These are phyloP conservation scores for Delphinapterus leucas DNA, from an alignment of 2,113 vertebrate species.

Conservation along the genomic window DNA sequence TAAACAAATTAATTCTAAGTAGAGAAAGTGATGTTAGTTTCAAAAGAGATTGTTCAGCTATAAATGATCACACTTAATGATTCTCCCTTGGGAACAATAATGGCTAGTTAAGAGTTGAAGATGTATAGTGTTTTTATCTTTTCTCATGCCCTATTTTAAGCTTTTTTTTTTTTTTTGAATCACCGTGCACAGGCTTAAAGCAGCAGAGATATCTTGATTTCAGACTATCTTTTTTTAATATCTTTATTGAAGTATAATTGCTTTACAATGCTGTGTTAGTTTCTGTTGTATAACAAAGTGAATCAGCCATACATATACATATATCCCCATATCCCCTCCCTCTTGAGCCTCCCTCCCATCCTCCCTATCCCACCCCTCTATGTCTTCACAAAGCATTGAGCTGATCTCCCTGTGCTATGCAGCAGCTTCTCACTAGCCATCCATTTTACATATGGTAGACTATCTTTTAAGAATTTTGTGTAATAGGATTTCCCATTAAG, in stretches of 20 bases:
- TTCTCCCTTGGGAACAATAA: not conserved
- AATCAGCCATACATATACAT: fast-evolving
- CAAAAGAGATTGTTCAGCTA: conserved; percentile 31
- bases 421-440: no score
- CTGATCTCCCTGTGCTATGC: no score
- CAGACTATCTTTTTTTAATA: not conserved
- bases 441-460: not conserved
- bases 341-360: no score
- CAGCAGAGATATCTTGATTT: conserved; percentile 29
- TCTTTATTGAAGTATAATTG: no score
- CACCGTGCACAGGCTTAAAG: not conserved
- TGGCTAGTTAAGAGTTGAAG: conserved; percentile 22
- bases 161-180: not conserved
- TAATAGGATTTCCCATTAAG: conserved; percentile 67
- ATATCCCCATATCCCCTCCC: no score
- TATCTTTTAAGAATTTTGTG: conserved; percentile 47
- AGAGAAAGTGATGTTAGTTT: conserved; percentile 35
- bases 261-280: no score
- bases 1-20: conserved; percentile 54
- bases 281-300: no score
- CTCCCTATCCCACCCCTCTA: no score
- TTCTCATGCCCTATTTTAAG: not conserved
- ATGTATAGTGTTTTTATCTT: not conserved
- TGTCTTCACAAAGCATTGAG: no score
- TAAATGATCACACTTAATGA: conserved; percentile 48